Base-by-base conservation (phyloP, 2,888 invertebrate species). In the Cyclophora albipunctata region DNA sequence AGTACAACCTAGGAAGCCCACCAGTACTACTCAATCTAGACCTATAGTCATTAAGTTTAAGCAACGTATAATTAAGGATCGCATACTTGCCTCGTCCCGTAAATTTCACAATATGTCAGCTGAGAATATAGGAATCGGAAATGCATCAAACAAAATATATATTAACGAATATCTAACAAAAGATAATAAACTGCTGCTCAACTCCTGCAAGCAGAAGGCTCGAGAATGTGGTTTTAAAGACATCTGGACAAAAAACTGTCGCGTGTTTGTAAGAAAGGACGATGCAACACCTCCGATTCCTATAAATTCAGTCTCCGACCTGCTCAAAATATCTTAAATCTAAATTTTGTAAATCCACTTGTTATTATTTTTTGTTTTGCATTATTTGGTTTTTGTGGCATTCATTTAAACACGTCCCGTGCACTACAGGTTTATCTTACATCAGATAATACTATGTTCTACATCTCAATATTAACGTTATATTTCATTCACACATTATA, bases 201-300 rank as follows among this genome's bases (percentile, higher is more conserved):
- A 43, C 7, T 20, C 43, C 7, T 45, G 45, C 37, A 52, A 49
- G 40, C 41, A 20, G 7, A 48, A 44, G 35, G 52, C 52, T 7
- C 48, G 45, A 34, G 49, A 49, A 35, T 34, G 4, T 3, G 42
- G 34, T n/a, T 53, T 34, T 34, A 53, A 53, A 44, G 50, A 20
- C 37, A 40, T 43, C 1, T 52, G 52, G 49, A 52, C 49, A 52
- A 49, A 49, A 52, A 52, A 52, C 49, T 52, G 52, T 20, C 49
- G 47, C 7, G 40, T 52, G 3, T 52, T 7, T 45, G 45, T 52
- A 1, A 42, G 52, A 34, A 47, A 34, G 45, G 46, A 43, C 53
- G 53, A 53, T 4, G 34, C 34, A 3, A 46, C 48, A 1, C 52
- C 48, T 47, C 50, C 49, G 3, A 47, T 49, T n/a, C n/a, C 34